These are phyloP conservation scores for Psammodynastes pulverulentus DNA, from an alignment of 2,113 vertebrate genomes.

Conservation along the genomic window DNA sequence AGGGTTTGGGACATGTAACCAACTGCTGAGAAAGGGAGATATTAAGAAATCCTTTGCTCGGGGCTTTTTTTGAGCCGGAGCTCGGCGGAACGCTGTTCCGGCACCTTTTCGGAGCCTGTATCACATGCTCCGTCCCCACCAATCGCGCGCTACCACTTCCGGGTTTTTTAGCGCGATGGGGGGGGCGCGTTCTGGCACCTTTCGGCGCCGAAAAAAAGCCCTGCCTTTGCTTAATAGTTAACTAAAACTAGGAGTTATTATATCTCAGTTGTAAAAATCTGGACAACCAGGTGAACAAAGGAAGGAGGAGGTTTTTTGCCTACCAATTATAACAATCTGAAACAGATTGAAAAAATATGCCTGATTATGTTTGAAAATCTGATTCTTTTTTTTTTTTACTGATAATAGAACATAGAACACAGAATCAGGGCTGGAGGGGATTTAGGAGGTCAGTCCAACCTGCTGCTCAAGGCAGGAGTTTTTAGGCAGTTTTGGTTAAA, in stretches of 20 bases:
- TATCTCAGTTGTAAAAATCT: neutral
- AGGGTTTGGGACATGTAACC: constrained; percentile 31
- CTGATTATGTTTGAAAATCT: neutral
- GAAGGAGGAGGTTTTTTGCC: neutral
- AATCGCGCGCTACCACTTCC: no score
- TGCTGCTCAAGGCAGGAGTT: neutral
- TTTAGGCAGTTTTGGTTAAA: neutral
- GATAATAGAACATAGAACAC: neutral
- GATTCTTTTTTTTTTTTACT: neutral
- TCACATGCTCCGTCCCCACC: no score
- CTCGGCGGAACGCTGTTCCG: no score
- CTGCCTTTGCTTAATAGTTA: neutral
- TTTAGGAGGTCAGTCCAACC: neutral
- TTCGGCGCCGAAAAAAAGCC: no score
- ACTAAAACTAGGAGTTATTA: neutral
- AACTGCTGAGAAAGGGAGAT: neutral
- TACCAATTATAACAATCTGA: neutral
- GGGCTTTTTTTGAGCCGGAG: no score
- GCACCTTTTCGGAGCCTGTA: no score
- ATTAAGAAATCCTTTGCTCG: neutral
- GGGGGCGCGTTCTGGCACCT: no score
- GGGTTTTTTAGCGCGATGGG: no score
- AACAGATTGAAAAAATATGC: neutral
- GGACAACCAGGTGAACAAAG: neutral
- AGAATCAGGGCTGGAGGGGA: neutral